Percentiles rank a stretch among this genome's conserved stretches.
Evolutionary conservation across 1,140 invertebrate genomes (phyloP).

Genomic region (Drosophila melanica): DNA sequence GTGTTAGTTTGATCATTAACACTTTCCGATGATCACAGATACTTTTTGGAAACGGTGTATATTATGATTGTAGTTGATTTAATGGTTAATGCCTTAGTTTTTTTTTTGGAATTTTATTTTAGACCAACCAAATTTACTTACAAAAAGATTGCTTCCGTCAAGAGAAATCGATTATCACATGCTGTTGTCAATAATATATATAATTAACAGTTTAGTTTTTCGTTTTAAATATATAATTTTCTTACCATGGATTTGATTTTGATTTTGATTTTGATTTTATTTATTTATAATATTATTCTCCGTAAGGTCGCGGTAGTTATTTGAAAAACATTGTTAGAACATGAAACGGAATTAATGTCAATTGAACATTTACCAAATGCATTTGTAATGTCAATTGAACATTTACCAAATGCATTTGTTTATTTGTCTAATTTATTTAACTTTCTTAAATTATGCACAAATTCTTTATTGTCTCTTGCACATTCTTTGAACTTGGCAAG

Average conservation of each 20-base stretch:
- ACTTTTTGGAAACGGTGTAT: not conserved
- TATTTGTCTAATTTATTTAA: conserved; percentile 5
- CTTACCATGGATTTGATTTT: too few species aligned
- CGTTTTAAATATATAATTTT: too few species aligned
- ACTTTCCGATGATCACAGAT: conserved; percentile 5
- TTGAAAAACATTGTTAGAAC: conserved; percentile 2
- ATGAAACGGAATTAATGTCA: not conserved
- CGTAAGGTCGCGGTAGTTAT: too few species aligned
- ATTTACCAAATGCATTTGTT: not conserved
- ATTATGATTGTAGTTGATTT: not conserved
- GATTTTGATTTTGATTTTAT: not conserved
- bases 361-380: not conserved
- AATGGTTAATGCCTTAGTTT: not conserved
- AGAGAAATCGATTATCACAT: too few species aligned
- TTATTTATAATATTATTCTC: too few species aligned
- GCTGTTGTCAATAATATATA: too few species aligned
- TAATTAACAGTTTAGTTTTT: too few species aligned
- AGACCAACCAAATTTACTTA: too few species aligned
- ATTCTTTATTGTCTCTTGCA: conserved; percentile 7
- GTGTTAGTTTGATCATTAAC: not conserved
- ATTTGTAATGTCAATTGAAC: conserved; percentile 6
- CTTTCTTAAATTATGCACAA: conserved; percentile 1
- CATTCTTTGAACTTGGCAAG: conserved; percentile 6
- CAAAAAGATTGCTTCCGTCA: too few species aligned
- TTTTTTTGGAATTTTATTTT: not conserved